Conservation (phyloP, 2,113 vertebrate genomes). For the Pelodiscus sinensis region DNA sequence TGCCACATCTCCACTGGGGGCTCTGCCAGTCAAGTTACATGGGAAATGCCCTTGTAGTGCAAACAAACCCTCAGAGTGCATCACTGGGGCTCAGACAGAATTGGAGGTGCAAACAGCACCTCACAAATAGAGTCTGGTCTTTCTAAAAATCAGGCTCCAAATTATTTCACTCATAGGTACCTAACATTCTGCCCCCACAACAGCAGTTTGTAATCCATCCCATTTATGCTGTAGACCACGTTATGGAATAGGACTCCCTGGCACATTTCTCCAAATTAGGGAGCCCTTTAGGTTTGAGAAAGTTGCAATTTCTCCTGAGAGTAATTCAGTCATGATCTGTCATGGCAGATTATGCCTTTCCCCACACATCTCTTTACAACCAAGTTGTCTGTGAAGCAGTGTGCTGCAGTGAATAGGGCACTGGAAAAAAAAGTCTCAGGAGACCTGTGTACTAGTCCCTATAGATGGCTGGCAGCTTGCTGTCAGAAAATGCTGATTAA, state of each 20-base stretch:
- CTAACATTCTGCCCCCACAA: not conserved
- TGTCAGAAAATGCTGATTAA: not conserved
- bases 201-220: not conserved
- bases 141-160: not conserved
- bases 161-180: not conserved
- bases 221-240: not conserved
- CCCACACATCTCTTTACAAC: not conserved
- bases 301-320: not conserved
- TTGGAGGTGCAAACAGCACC: not conserved
- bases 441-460: not conserved
- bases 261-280: not conserved
- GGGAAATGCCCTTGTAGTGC: not conserved
- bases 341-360: not conserved
- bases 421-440: not conserved
- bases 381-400: not conserved
- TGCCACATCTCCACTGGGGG: not conserved
- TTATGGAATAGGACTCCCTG: not conserved
- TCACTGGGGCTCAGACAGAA: not conserved
- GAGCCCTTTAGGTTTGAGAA: not conserved
- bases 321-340: not conserved
- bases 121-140: not conserved
- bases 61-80: not conserved
- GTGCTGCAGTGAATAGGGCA: not conserved
- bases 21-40: not conserved
- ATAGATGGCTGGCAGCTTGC: not conserved